Evolutionary conservation across 2,113 vertebrate species (phyloP).

Genomic region (Scomber scombrus): DNA sequence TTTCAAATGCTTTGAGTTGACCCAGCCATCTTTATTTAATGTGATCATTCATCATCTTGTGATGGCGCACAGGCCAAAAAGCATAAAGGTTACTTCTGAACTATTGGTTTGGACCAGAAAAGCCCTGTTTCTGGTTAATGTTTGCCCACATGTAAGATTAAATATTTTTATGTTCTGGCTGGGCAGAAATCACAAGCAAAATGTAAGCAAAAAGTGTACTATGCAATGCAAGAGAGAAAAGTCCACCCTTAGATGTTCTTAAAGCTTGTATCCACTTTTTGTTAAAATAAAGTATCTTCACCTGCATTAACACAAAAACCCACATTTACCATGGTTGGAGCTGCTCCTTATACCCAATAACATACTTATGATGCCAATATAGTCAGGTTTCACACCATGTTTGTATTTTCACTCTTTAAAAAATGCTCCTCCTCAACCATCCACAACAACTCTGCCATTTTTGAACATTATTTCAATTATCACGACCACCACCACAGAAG

Average conservation of each 20-base stretch:
- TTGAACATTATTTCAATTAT: constrained; percentile 40
- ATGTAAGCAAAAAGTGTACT: not conserved
- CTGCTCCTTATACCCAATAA: not conserved
- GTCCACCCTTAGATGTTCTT: not conserved
- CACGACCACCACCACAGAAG: not conserved
- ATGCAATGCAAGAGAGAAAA: not conserved
- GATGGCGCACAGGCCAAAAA: not conserved
- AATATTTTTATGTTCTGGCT: too few species aligned
- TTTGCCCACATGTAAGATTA: too few species aligned
- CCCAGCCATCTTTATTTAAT: constrained; percentile 36
- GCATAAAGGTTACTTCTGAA: constrained; percentile 24
- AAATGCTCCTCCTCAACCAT: not conserved
- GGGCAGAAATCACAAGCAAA: too few species aligned
- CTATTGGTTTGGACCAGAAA: not conserved
- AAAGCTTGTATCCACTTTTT: not conserved
- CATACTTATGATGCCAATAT: not conserved
- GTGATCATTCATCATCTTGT: constrained; percentile 14
- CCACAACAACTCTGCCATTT: not conserved
- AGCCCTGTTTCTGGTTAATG: too few species aligned
- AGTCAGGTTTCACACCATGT: constrained; percentile 2
- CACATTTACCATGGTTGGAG: not conserved
- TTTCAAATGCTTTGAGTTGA: constrained; percentile 32
- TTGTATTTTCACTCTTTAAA: not conserved
- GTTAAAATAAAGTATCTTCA: not conserved
- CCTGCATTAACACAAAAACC: not conserved